These are phyloP conservation scores for Sinodicranocentrus sp. DNA, from an alignment of 2,888 invertebrate genomes.

Conservation along the genomic window DNA sequence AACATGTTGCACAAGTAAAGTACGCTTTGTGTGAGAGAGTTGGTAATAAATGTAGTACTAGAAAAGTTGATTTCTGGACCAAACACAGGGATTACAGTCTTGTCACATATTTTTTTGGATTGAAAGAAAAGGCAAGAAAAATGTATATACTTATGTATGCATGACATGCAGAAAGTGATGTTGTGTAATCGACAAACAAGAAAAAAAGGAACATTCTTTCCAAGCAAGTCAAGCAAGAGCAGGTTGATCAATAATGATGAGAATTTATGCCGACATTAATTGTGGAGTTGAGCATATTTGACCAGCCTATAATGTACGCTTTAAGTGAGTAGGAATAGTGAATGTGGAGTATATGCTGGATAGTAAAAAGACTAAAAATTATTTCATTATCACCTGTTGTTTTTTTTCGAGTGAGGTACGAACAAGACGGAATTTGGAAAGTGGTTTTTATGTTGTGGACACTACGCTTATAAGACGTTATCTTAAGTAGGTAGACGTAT, in stretches of 20 bases:
- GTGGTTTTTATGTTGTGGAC: too few relatives aligned
- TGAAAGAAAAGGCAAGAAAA: not conserved
- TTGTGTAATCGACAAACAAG: not conserved
- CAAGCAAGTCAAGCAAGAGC: conserved; percentile 2
- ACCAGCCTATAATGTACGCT: not conserved
- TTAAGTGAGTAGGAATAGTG: not conserved
- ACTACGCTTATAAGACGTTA: too few relatives aligned
- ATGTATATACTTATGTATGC: not conserved
- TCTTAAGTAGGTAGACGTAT: too few relatives aligned
- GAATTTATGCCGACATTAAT: conserved; percentile 51
- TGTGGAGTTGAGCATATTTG: conserved; percentile 36
- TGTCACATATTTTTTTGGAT: not conserved
- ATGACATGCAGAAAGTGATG: conserved; percentile 16
- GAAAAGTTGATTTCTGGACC: not conserved
- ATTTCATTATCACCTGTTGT: not conserved
- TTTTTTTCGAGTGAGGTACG: too few relatives aligned
- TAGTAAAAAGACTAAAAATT: conserved; percentile 5
- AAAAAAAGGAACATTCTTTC: not conserved
- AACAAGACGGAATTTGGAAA: too few relatives aligned
- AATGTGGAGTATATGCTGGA: too few relatives aligned
- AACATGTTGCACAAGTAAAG: not conserved
- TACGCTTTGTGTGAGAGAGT: not conserved
- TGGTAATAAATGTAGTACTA: not conserved
- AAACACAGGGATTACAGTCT: not conserved
- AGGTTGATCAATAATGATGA: conserved; percentile 43